Percentiles rank a stretch among this genome's conserved stretches.
Conservation (phyloP, 2,888 invertebrate genomes). For the Eristalis intricaria region DNA sequence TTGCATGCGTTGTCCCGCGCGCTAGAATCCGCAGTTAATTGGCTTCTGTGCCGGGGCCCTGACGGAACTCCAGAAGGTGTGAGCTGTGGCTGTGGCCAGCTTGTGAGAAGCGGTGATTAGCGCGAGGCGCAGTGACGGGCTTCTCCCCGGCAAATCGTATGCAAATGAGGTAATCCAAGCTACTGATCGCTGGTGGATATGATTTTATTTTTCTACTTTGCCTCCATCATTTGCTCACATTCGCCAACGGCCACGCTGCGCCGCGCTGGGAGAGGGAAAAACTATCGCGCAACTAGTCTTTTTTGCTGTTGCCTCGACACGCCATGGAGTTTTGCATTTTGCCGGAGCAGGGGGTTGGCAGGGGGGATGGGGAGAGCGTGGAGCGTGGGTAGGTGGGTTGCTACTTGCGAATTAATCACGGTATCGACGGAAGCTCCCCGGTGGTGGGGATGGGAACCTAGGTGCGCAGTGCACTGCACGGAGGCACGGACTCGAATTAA, state of each 20-base stretch:
- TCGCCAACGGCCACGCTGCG: not conserved
- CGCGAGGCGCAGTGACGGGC: not conserved
- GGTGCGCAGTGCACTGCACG: not conserved
- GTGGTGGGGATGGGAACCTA: not conserved
- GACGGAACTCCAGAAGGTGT: not conserved
- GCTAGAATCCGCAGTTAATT: not conserved
- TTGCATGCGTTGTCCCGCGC: slow-evolving; percentile 14
- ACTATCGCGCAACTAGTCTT: not conserved
- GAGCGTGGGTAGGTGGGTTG: not conserved
- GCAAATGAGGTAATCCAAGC: slow-evolving; percentile 54
- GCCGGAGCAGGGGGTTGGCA: not conserved
- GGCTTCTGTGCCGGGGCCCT: not conserved
- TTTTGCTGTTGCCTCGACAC: not conserved
- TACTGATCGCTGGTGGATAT: slow-evolving; percentile 1
- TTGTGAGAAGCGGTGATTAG: not conserved
- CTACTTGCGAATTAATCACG: not conserved
- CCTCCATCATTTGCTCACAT: not conserved
- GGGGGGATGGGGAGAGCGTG: not conserved
- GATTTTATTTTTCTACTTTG: not conserved
- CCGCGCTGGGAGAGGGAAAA: not conserved
- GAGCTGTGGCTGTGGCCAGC: not conserved
- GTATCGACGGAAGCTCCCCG: not conserved
- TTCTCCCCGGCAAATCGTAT: slow-evolving; percentile 6
- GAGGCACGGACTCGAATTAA: not conserved
- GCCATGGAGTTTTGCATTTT: not conserved